Evolutionary conservation across 2,113 vertebrate species (phyloP), one percentile per base, ranked within the genome.

Genomic region (Phrynosoma blainvillii): DNA sequence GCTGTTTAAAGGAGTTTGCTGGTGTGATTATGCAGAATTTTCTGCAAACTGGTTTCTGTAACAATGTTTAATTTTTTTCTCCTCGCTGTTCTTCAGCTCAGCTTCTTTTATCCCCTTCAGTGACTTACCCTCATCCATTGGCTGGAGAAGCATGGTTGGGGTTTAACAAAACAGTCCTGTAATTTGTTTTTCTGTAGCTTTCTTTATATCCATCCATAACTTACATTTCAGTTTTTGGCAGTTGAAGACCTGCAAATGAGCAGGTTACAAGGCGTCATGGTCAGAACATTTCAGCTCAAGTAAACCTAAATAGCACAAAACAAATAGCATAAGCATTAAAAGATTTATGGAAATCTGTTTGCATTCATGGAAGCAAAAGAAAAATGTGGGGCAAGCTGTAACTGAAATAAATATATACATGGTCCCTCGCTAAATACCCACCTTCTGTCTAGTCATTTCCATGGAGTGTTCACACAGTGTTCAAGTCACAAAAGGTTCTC

Each of bases 21-120:
- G 76, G 91, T 89, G 79, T 91, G 84, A 88, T 88, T 54, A 0
- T 0, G 54, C 42, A 91, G 84, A 92, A 85, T 84, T 21, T 92
- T 88, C 80, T 70, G 91, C 65, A 78, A 89, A 87, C 54, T 65
- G 0, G 59, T 90, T 85, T 88, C 84, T 86, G 18, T 83, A 85
- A 20, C 70, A 85, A 32, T 77, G 82, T 42, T 91, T 93, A 84
- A 89, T 90, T 92, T 20, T 93, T 89, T 84, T 13, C 92, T 89
- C 84, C 87, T 11, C 79, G 79, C 84, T 36, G 59, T 86, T 89
- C 2, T 0, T 86, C 74, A 85, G 0, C 88, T 92, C 84, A 62
- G 83, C 84, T 91, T 52, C 52, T 87, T 81, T 30, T 79, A 9
- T 40, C 87, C 80, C 36, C 82, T 92, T 75, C 86, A 87, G 74